These are phyloP conservation scores for Python bivittatus DNA, from an alignment of 2,113 vertebrate genomes.

Conservation along the genomic window DNA sequence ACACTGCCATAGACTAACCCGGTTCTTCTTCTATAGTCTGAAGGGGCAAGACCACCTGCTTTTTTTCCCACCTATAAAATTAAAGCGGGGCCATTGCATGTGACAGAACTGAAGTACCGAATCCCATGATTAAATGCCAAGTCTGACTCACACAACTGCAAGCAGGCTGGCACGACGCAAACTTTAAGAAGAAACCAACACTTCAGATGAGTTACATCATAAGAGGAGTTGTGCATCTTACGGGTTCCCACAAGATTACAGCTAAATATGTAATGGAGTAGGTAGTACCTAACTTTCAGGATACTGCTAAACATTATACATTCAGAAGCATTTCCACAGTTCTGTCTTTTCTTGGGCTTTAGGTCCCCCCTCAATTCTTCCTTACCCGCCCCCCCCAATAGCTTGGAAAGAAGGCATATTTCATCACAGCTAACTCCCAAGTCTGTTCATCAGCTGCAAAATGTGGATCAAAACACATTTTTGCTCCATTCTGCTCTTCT, in stretches of 20 bases:
- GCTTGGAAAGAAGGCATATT: background rate
- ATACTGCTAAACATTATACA: background rate
- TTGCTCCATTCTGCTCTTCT: background rate
- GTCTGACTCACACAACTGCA: background rate
- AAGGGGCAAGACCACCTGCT: slow-evolving; percentile 26
- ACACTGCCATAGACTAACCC: background rate
- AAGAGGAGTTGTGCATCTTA: background rate
- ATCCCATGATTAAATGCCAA: background rate
- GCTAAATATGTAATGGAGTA: background rate
- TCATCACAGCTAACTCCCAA: background rate
- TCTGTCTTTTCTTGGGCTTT: background rate
- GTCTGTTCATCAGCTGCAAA: background rate
- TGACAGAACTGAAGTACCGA: background rate
- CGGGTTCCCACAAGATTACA: background rate
- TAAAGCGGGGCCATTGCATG: background rate
- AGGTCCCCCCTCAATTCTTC: background rate
- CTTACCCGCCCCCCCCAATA: background rate
- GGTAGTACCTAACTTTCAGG: background rate
- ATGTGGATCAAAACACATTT: background rate
- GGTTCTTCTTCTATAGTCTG: slow-evolving; percentile 10
- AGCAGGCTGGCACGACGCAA: background rate
- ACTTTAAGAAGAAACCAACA: background rate
- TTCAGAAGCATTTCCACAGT: background rate
- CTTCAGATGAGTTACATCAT: background rate
- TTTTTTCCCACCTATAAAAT: background rate